A percentile compares a stretch with the other conserved stretches of the same genome.
These are phyloP conservation scores for Hyla sarda DNA, from an alignment of 2,113 vertebrate species.

Conservation along the genomic window DNA sequence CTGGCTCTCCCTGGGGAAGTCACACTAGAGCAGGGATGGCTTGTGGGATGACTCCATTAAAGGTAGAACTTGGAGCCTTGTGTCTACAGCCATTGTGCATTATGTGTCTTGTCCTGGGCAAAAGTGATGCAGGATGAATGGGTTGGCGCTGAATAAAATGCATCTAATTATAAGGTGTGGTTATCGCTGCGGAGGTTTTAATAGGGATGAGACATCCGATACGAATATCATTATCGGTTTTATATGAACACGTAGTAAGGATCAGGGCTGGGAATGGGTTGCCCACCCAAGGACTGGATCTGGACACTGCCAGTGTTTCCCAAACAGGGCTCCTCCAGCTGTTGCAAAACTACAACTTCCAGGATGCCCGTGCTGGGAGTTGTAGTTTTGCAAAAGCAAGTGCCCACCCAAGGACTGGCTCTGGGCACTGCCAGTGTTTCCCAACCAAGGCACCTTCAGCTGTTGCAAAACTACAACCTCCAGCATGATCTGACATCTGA, in stretches of 20 bases:
- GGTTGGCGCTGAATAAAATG: constrained; percentile 1
- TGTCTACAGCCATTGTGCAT: background rate
- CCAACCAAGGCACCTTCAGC: too few species aligned
- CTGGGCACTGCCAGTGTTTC: too few species aligned
- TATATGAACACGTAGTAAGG: background rate
- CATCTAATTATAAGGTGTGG: constrained; percentile 33
- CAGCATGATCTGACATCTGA: too few species aligned
- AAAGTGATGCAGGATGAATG: constrained; percentile 6
- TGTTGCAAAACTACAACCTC: too few species aligned
- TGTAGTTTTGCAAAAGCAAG: too few species aligned
- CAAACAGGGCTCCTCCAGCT: too few species aligned
- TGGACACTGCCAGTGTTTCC: too few species aligned
- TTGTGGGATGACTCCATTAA: background rate
- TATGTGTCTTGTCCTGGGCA: background rate
- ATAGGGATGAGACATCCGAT: background rate
- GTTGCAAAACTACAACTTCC: too few species aligned
- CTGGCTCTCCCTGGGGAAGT: too few species aligned
- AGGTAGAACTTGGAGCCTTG: background rate
- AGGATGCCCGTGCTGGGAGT: too few species aligned
- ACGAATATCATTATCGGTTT: background rate
- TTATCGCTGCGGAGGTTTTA: background rate
- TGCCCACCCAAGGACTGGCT: too few species aligned
- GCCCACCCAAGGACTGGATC: too few species aligned
- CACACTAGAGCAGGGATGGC: background rate
- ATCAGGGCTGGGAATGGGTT: background rate